Percentiles rank a stretch among this genome's conserved stretches.
These are phyloP conservation scores for Sterrhoptilus dennistouni DNA, from an alignment of 2,113 vertebrate genomes.

Conservation along the genomic window DNA sequence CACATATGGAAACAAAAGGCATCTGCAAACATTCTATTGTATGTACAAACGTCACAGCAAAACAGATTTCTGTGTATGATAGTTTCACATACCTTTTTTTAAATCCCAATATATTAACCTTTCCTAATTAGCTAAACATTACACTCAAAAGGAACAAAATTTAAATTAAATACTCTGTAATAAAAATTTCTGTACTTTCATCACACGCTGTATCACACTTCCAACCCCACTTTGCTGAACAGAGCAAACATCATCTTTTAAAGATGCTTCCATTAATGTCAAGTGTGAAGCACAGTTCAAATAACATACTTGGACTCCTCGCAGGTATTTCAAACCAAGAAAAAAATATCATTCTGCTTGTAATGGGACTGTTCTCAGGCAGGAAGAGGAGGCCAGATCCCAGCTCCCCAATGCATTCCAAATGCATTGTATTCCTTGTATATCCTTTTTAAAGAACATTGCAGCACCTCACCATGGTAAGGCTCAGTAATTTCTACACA, in stretches of 20 bases:
- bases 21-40: background rate
- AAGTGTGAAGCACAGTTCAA: background rate
- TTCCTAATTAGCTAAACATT: background rate
- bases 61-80: background rate
- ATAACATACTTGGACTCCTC: background rate
- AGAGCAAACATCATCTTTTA: background rate
- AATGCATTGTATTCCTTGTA: background rate
- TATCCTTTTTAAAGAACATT: background rate
- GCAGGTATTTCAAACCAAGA: background rate
- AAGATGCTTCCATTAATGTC: background rate
- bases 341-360: background rate
- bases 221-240: background rate
- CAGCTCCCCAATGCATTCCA: background rate
- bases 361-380: background rate
- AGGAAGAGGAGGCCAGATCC: background rate
- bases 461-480: background rate
- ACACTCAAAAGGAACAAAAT: background rate
- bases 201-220: background rate
- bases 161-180: background rate
- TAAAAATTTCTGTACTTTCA: background rate
- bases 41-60: background rate
- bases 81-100: background rate
- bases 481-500: conserved; percentile 15
- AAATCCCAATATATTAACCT: background rate
- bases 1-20: background rate